phyloP scores from a whole-genome alignment of 1,140 invertebrate species.

The Pseudomyrmex cubaensis region DNA sequence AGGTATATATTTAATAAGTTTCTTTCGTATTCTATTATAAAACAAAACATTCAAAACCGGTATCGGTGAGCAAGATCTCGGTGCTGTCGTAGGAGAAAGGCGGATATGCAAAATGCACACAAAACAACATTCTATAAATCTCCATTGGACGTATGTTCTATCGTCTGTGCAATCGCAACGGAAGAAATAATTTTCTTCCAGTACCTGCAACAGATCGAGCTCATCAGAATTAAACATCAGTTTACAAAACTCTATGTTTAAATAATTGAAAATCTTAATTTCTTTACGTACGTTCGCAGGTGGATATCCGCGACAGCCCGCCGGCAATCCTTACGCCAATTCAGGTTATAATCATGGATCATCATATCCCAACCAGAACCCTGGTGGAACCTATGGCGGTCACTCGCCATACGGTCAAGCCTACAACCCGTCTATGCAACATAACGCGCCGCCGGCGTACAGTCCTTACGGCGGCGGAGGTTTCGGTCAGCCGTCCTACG shows the following conservation, averaged over 20 bases:
- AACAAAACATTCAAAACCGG: too few species aligned
- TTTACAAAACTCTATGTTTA: background rate
- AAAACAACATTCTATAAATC: too few species aligned
- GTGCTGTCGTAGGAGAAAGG: too few species aligned
- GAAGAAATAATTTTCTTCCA: too few species aligned
- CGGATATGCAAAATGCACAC: too few species aligned
- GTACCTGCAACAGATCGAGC: background rate
- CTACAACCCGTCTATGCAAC: conserved; percentile 62
- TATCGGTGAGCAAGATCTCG: too few species aligned
- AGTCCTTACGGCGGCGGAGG: conserved; percentile 25
- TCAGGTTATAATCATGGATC: conserved; percentile 5
- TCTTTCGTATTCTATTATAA: background rate
- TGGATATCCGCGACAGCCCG: conserved; percentile 69
- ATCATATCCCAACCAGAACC: conserved; percentile 26
- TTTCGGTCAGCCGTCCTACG: conserved; percentile 36
- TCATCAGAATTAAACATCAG: background rate
- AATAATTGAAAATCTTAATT: background rate
- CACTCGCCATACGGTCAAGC: conserved; percentile 36
- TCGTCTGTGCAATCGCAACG: too few species aligned
- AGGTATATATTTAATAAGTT: conserved; percentile 12
- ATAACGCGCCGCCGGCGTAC: conserved; percentile 8
- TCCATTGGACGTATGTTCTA: too few species aligned
- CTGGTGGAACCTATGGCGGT: conserved; percentile 13
- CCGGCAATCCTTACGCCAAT: conserved; percentile 55
- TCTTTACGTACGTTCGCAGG: conserved; percentile 41